Conservation (phyloP, 2,888 invertebrate genomes). For the Octodonta nipae region DNA sequence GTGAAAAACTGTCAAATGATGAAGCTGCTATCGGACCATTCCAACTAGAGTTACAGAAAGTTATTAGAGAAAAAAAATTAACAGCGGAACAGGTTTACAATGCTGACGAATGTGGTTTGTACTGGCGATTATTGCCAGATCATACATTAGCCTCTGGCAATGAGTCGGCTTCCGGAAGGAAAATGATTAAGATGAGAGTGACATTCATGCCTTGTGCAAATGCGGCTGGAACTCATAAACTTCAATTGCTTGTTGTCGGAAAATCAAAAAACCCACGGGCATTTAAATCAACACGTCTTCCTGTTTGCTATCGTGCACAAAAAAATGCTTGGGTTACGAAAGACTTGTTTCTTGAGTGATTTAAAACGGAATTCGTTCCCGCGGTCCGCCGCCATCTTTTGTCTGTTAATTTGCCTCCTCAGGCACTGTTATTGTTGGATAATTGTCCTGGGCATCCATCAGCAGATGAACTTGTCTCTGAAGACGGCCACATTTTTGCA, state of each 20-base stretch:
- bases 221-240: conserved; percentile 1
- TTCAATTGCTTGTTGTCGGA: neutral
- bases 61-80: conserved; percentile 10
- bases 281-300: neutral
- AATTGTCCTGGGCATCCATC: neutral
- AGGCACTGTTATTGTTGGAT: neutral
- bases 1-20: conserved; percentile 16
- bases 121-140: conserved; percentile 14
- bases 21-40: conserved; percentile 10
- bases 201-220: conserved; percentile 1
- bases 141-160: too few relatives aligned
- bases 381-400: neutral
- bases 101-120: conserved; percentile 14
- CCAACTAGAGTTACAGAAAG: conserved; percentile 6
- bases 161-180: too few relatives aligned
- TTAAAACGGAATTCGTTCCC: neutral
- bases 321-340: neutral
- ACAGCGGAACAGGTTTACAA: conserved; percentile 14
- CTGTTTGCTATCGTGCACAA: neutral
- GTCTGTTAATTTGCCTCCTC: neutral
- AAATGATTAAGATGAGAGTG: too few relatives aligned
- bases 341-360: neutral
- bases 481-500: conserved; percentile 1
- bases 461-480: neutral
- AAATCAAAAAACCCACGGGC: neutral